Base-by-base conservation (phyloP, 2,888 invertebrate genomes). In the Harpalus rubripes region DNA sequence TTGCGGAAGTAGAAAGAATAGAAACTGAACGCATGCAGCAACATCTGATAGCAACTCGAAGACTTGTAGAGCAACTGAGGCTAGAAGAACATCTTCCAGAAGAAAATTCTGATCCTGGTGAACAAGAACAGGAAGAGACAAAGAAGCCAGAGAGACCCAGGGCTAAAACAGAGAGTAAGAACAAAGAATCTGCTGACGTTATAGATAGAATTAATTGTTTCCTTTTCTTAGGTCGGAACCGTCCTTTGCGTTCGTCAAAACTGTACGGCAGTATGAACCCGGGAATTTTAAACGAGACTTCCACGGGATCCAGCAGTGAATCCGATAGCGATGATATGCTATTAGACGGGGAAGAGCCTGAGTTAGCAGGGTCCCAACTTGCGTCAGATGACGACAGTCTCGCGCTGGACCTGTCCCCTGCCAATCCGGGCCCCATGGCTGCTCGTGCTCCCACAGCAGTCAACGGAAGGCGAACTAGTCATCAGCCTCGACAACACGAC, bases 1-100 rank as follows among this genome's bases (percentile, higher is more conserved):
- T 98, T 87, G 96, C 96, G 87, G 95, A 98, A 80, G 85, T 85
- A n/a, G 85, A 85, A 59, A 32, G 85, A 16, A 68, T 80, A 68
- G 85, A 85, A 68, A 85, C 85, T n/a, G 85, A 85, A 56, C 63
- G 85, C 61, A 85, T 85, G 85, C 85, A 85, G 68, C 85, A 85
- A 59, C 85, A 85, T 80, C n/a, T 85, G 32, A 85, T 85, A 2
- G 85, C 85, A 39, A 85, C 85, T 18, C 63, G 86, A 15, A 82
- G 85, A 78, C 56, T 87, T 22, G 85, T 85, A 10, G 85, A 86
- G 78, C 85, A 86, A 79, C 79, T 89, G 68, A 89, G 88, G 68
- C 85, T 88, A n/a, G 89, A 88, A 15, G 90, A 89, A 41, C 87
- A 86, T 63, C 72, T 86, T 5, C 83, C 86, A 10, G 86, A 88